A percentile compares a stretch with the other conserved stretches of the same genome.
These are phyloP conservation scores for Camponotus vicinus DNA, from an alignment of 1,140 invertebrate genomes.

Conservation along the genomic window DNA sequence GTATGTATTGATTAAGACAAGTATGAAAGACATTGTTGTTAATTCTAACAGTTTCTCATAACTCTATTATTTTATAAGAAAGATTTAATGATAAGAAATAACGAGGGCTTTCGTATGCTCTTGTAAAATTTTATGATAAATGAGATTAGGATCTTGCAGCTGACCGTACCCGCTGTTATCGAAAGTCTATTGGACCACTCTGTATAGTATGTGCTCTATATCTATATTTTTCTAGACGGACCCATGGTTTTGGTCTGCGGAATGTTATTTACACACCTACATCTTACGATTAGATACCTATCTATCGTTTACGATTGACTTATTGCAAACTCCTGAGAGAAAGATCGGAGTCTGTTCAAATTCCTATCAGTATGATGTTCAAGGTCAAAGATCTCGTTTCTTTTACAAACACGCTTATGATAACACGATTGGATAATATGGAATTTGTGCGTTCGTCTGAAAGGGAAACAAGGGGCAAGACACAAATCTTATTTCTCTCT, in stretches of 20 bases:
- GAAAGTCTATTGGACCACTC: conserved; percentile 61
- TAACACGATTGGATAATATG: not conserved
- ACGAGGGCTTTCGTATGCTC: not conserved
- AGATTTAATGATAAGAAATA: not conserved
- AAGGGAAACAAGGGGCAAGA: not conserved
- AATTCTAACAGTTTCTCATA: not conserved
- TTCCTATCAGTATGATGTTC: conserved; percentile 44
- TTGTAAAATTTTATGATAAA: conserved; percentile 11
- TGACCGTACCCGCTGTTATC: conserved; percentile 17
- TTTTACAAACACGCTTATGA: not conserved
- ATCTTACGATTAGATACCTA: conserved; percentile 57
- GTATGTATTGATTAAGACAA: not conserved
- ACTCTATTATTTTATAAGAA: conserved; percentile 1
- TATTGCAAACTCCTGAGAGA: conserved; percentile 49
- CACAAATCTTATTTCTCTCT: not conserved
- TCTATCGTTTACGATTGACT: conserved; percentile 66
- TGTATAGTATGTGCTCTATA: conserved; percentile 59
- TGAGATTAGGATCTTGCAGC: conserved; percentile 16
- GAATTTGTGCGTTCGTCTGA: not conserved
- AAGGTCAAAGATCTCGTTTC: conserved; percentile 11
- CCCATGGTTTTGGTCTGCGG: conserved; percentile 39
- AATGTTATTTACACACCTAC: conserved; percentile 33
- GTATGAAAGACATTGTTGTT: not conserved
- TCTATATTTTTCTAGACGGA: conserved; percentile 74
- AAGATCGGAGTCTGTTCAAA: conserved; percentile 40